Evolutionary conservation across 2,888 invertebrate species (phyloP), one percentile per base, ranked within the genome.

Genomic region (Coleophora flavipennella): DNA sequence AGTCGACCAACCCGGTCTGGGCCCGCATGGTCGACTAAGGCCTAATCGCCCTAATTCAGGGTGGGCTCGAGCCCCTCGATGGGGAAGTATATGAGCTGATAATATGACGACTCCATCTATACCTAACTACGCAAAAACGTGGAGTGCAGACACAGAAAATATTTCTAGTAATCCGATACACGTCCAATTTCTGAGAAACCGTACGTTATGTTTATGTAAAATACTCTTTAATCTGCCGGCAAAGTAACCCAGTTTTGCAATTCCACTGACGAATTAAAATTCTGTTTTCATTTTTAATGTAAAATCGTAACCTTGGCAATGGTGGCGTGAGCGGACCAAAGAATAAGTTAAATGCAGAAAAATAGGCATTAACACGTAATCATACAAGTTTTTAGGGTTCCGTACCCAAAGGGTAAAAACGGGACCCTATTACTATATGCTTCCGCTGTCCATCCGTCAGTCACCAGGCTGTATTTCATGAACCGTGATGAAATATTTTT

Each of bases 231-330:
- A 49, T 45, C 45, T 45, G 28, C 59, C 55, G 57, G 35, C 43
- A 6, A 13, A 25, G 20, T 51, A 53, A 46, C 53, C 54, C 50
- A 56, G 56, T 71, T 68, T 69, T 65, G 68, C 67, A 66, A 69
- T 59, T 50, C 51, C 49, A 48, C 44, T 40, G 47, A 50, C 48
- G n/a, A 32, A 4, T 2, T 31, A 36, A 26, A 45, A 38, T 36
- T 13, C 20, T 20, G 20, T 31, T 44, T 45, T 40, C 44, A 35
- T 40, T 45, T 40, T 51, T 48, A 52, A 60, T 57, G 51, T 57
- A 57, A 56, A 57, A 53, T 39, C 31, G 46, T 67, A 61, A 71
- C 71, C 72, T 72, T 73, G 73, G 44, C 72, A 70, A 48, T 69
- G 67, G 59, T 44, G 47, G 49, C 48, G 51, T 48, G 43, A 39